Conservation (phyloP, 2,888 invertebrate genomes). For the Mythimna albipuncta region DNA sequence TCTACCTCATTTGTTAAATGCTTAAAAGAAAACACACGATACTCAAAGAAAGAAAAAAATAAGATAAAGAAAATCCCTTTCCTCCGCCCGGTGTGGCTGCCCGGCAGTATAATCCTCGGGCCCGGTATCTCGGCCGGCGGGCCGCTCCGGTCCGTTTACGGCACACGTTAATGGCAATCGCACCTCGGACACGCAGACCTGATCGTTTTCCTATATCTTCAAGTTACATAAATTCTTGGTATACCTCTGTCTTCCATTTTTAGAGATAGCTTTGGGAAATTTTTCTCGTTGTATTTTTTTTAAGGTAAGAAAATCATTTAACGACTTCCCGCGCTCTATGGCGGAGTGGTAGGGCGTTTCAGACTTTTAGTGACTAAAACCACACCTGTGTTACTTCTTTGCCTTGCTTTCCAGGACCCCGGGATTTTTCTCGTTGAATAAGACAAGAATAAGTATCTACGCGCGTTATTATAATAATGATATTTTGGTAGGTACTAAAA, state of each 20-base stretch:
- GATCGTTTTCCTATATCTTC: conserved; percentile 72
- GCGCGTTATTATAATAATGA: background rate
- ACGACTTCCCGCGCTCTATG: no score
- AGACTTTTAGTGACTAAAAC: no score
- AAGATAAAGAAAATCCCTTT: conserved; percentile 22
- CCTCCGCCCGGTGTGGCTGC: conserved; percentile 29
- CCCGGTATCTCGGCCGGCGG: conserved; percentile 77
- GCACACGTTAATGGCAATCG: conserved; percentile 78
- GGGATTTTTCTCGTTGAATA: background rate
- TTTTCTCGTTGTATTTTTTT: background rate
- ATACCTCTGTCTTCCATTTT: conserved; percentile 41
- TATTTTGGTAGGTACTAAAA: background rate
- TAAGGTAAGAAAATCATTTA: no score
- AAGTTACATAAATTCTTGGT: conserved; percentile 53
- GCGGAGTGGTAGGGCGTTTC: no score
- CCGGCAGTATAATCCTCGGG: conserved; percentile 70
- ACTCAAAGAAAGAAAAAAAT: conserved; percentile 9
- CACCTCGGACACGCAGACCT: conserved; percentile 68
- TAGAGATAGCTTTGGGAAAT: background rate
- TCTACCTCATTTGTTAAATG: background rate
- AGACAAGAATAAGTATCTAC: background rate
- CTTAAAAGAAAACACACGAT: background rate
- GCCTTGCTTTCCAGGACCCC: no score
- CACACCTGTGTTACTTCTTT: no score
- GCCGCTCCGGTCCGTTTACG: conserved; percentile 75